Conservation (phyloP, 2,113 vertebrate genomes). For the Arothron firmamentum region DNA sequence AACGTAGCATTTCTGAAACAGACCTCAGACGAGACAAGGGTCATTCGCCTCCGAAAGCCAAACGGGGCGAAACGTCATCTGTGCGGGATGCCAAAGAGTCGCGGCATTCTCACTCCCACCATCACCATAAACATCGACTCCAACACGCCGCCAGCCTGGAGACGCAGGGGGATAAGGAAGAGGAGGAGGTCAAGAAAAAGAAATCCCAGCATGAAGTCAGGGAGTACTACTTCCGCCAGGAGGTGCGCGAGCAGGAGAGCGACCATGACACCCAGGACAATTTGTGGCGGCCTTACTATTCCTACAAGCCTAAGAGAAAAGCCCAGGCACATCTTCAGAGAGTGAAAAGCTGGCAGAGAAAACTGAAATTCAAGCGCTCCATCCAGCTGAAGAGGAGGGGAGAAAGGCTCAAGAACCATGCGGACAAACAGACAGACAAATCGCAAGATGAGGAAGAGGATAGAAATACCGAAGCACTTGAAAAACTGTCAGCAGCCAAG, state of each 20-base stretch:
- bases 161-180: slow-evolving; percentile 35
- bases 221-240: slow-evolving; percentile 74
- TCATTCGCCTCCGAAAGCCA: slow-evolving; percentile 62
- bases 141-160: slow-evolving; percentile 63
- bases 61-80: slow-evolving; percentile 56
- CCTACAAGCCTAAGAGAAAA: slow-evolving; percentile 88
- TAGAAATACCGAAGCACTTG: slow-evolving; percentile 17
- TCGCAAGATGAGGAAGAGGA: slow-evolving; percentile 54
- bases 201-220: slow-evolving; percentile 61
- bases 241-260: slow-evolving; percentile 78
- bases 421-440: slow-evolving; percentile 57
- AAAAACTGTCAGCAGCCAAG: slow-evolving; percentile 30
- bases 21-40: slow-evolving; percentile 82
- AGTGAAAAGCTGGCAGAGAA: slow-evolving; percentile 78
- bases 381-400: slow-evolving; percentile 72
- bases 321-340: slow-evolving; percentile 73
- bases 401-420: slow-evolving; percentile 69
- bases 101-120: slow-evolving; percentile 67
- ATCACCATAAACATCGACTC: slow-evolving; percentile 68
- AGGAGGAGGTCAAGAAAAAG: slow-evolving; percentile 46
- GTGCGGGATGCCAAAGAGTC: slow-evolving; percentile 58
- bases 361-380: slow-evolving; percentile 76
- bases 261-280: slow-evolving; percentile 82
- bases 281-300: slow-evolving; percentile 88
- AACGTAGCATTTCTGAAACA: slow-evolving; percentile 87